These are phyloP conservation scores for Delia radicum DNA, from an alignment of 1,140 invertebrate species.

Conservation along the genomic window DNA sequence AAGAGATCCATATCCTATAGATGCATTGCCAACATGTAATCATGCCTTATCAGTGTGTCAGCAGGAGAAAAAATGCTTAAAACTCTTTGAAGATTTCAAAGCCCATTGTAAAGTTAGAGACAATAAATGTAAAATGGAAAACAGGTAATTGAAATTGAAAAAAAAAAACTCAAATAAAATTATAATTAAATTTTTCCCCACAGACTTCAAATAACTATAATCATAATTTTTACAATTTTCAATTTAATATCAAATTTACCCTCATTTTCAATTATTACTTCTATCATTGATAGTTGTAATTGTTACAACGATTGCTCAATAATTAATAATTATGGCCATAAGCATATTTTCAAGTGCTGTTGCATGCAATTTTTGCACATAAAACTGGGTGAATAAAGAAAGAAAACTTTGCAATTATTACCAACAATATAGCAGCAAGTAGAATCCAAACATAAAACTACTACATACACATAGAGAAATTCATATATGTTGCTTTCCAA, in stretches of 20 bases:
- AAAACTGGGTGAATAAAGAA: no score
- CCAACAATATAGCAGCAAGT: no score
- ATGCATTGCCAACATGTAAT: conserved; percentile 83
- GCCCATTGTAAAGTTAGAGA: conserved; percentile 79
- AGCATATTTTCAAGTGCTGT: conserved; percentile 20
- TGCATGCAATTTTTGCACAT: conserved; percentile 5
- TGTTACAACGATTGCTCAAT: conserved; percentile 11
- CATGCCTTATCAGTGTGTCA: conserved; percentile 81
- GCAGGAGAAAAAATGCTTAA: conserved; percentile 72
- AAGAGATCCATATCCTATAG: conserved; percentile 82
- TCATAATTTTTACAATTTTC: background rate
- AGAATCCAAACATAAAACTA: no score
- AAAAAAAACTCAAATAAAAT: background rate
- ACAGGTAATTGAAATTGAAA: conserved; percentile 65
- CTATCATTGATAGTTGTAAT: background rate
- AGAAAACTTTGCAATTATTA: no score
- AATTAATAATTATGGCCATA: conserved; percentile 23
- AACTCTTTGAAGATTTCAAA: conserved; percentile 81
- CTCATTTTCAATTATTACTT: background rate
- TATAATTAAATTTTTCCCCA: background rate
- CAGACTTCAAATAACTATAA: background rate
- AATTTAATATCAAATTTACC: background rate
- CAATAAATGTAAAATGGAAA: conserved; percentile 82
- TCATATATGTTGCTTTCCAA: no score
- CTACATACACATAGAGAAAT: background rate